phyloP scores from a whole-genome alignment of 2,888 invertebrate species.

The Drosophila fulvimacula region DNA sequence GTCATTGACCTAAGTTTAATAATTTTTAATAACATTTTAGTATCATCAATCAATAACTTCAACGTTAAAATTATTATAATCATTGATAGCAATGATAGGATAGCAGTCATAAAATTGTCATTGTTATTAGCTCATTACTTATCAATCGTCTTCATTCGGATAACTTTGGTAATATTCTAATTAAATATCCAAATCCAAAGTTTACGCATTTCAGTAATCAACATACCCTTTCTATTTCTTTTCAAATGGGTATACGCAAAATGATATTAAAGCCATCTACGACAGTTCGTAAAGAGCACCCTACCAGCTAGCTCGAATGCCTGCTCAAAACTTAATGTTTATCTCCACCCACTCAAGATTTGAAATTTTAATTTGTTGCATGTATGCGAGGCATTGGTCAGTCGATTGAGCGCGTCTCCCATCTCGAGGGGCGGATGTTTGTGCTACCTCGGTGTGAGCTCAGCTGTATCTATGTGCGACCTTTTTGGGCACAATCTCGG shows the following conservation, averaged over 20 bases:
- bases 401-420: constrained; percentile 12
- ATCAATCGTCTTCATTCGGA: neutral
- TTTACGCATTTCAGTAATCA: neutral
- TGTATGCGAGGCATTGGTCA: constrained; percentile 47
- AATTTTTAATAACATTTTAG: too few species aligned
- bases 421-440: constrained; percentile 36
- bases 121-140: neutral
- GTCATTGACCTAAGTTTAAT: too few species aligned
- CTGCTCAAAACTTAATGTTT: neutral
- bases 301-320: neutral
- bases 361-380: constrained; percentile 57
- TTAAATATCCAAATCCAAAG: neutral
- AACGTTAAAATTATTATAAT: too few species aligned
- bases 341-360: constrained; percentile 28
- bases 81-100: too few species aligned
- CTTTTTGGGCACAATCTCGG: constrained; percentile 35
- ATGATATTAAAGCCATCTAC: constrained; percentile 27
- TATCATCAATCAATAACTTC: too few species aligned
- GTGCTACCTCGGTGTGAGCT: constrained; percentile 35
- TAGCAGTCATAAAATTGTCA: too few species aligned
- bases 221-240: neutral
- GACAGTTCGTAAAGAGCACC: constrained; percentile 8
- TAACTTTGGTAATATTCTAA: neutral
- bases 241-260: neutral
- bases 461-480: constrained; percentile 22